Conservation (phyloP, 2,113 vertebrate species). For the Lanius ludovicianus region DNA sequence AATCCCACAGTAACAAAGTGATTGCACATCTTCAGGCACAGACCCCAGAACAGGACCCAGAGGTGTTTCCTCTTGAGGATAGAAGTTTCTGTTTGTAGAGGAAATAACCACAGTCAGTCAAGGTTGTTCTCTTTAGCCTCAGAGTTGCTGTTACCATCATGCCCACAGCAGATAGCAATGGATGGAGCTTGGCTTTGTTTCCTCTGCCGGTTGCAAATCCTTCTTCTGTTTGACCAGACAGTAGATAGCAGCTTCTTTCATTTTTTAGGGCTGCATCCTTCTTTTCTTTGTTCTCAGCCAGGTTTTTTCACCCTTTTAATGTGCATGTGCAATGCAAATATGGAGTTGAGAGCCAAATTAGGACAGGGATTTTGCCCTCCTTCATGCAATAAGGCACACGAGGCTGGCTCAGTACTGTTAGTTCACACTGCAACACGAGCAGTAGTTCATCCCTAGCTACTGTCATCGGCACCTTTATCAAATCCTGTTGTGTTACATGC, state of each 20-base stretch:
- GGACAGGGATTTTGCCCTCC: background rate
- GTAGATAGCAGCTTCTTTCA: background rate
- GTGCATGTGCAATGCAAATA: slow-evolving; percentile 8
- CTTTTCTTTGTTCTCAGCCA: slow-evolving; percentile 34
- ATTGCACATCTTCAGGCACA: background rate
- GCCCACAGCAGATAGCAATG: background rate
- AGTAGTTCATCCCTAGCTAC: slow-evolving; percentile 16
- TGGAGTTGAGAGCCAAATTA: background rate
- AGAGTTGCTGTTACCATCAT: background rate
- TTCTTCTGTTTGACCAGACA: background rate
- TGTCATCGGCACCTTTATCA: background rate
- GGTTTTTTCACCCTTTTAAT: slow-evolving; percentile 39
- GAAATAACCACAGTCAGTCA: background rate
- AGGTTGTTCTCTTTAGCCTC: background rate
- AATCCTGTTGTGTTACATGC: background rate
- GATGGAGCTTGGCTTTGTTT: background rate
- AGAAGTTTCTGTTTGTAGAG: background rate
- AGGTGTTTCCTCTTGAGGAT: background rate
- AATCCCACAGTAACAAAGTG: background rate
- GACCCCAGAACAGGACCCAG: background rate
- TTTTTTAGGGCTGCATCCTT: slow-evolving; percentile 44
- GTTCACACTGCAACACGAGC: slow-evolving; percentile 35
- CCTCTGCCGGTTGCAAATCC: background rate
- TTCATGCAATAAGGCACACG: background rate
- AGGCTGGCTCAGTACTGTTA: slow-evolving; percentile 35